A percentile compares a stretch with the other conserved stretches of the same genome.
These are phyloP conservation scores for Drosophila arizonae DNA, from an alignment of 1,140 invertebrate genomes.

Conservation along the genomic window DNA sequence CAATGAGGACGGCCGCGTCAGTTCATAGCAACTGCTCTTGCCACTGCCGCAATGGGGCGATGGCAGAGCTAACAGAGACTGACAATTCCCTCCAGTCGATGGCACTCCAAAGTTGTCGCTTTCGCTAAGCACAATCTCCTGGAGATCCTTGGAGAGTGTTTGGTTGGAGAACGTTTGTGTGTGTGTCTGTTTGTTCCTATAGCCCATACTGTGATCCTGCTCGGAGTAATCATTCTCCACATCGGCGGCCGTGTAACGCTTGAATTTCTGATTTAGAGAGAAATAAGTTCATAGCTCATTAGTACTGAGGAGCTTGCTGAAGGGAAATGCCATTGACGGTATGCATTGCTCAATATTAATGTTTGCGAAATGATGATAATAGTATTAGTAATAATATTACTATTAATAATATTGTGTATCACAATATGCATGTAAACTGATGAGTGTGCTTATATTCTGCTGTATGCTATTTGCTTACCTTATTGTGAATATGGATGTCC, in stretches of 20 bases:
- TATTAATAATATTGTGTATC: too few species aligned
- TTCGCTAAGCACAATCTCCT: conserved; percentile 73
- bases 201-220: conserved; percentile 70
- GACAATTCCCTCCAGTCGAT: conserved; percentile 55
- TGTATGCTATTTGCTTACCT: conserved; percentile 55
- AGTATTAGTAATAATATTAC: too few species aligned
- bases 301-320: too few species aligned
- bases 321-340: too few species aligned
- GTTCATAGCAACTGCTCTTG: conserved; percentile 68
- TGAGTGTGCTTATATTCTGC: too few species aligned
- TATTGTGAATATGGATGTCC: conserved; percentile 81
- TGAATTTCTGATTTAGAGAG: conserved; percentile 68
- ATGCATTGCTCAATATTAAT: too few species aligned
- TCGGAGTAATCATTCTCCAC: conserved; percentile 79
- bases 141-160: conserved; percentile 73
- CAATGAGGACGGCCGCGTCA: conserved; percentile 71
- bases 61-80: conserved; percentile 66
- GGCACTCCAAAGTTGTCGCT: conserved; percentile 49
- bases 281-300: not conserved
- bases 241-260: conserved; percentile 77
- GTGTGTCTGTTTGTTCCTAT: conserved; percentile 60
- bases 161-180: conserved; percentile 75
- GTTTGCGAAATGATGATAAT: too few species aligned
- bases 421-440: too few species aligned
- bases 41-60: conserved; percentile 29